A percentile compares a stretch with the other conserved stretches of the same genome.
phyloP scores from a whole-genome alignment of 1,140 invertebrate species.

The Scaptomyza pallida region DNA sequence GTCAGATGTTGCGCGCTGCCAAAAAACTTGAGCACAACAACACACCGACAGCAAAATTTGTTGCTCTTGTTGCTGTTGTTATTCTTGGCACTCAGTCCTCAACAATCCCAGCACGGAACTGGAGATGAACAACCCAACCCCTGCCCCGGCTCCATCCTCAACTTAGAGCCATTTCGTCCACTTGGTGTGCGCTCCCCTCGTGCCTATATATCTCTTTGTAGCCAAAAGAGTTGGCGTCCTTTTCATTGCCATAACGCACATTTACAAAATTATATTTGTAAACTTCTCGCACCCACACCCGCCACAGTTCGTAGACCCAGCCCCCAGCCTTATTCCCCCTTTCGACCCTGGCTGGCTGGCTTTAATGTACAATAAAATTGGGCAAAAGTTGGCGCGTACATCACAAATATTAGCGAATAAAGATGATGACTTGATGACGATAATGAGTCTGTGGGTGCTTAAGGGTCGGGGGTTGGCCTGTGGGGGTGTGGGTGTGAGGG shows the following conservation, averaged over 20 bases:
- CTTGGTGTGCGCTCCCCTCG: conserved; percentile 7
- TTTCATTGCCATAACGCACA: conserved; percentile 77
- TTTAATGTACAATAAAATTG: conserved; percentile 80
- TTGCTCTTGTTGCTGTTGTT: conserved; percentile 69
- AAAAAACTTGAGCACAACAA: conserved; percentile 77
- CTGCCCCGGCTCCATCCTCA: no score
- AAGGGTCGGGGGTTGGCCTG: no score
- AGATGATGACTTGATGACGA: conserved; percentile 80
- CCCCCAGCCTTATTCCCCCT: not conserved
- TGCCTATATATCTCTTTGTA: conserved; percentile 21
- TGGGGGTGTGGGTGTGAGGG: not conserved
- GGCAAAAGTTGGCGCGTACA: conserved; percentile 74
- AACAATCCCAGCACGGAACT: no score
- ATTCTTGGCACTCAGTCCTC: conserved; percentile 59
- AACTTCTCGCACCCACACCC: conserved; percentile 60
- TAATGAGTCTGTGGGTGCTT: conserved; percentile 49
- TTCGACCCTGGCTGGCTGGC: conserved; percentile 28
- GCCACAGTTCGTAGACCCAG: not conserved
- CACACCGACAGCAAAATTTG: conserved; percentile 28
- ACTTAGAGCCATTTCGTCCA: conserved; percentile 23
- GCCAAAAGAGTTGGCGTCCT: conserved; percentile 65
- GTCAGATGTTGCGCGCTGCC: conserved; percentile 79
- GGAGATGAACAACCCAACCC: conserved; percentile 1
- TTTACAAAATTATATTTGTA: conserved; percentile 81
- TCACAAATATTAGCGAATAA: conserved; percentile 80